Percentiles rank a stretch among this genome's conserved stretches.
Evolutionary conservation across 2,113 vertebrate species (phyloP).

Genomic region (Opisthocomus hoazin): DNA sequence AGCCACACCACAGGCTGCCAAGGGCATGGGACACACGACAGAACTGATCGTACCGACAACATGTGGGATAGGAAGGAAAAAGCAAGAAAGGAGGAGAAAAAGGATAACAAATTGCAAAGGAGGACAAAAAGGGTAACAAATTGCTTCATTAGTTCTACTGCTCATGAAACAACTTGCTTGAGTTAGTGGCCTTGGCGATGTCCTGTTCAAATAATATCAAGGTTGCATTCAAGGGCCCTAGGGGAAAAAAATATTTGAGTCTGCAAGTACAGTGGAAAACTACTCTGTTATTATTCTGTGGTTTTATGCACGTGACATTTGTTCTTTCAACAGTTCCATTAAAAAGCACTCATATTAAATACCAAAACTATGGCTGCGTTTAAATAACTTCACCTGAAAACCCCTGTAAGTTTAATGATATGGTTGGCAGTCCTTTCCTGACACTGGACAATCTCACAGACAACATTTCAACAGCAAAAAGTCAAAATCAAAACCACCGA

Average conservation of each 20-base stretch:
- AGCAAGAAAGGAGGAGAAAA: neutral
- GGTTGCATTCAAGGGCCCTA: neutral
- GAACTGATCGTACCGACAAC: neutral
- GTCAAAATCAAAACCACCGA: neutral
- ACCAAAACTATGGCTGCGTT: neutral
- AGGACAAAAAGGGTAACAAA: neutral
- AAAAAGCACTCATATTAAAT: slow-evolving; percentile 29
- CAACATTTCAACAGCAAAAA: neutral
- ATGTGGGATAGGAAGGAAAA: neutral
- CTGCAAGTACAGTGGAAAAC: slow-evolving; percentile 45
- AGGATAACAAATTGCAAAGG: neutral
- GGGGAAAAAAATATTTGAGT: slow-evolving; percentile 27
- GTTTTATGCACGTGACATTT: slow-evolving; percentile 29
- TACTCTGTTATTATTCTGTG: slow-evolving; percentile 34
- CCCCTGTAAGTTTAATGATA: neutral
- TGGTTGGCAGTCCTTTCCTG: neutral
- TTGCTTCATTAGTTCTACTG: neutral
- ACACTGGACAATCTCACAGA: neutral
- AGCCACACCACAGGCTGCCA: neutral
- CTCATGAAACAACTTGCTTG: neutral
- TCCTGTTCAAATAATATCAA: slow-evolving; percentile 50
- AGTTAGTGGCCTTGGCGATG: neutral
- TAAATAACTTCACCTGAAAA: slow-evolving; percentile 39
- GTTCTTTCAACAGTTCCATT: slow-evolving; percentile 48
- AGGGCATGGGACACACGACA: accelerated